Evolutionary conservation across 2,113 vertebrate genomes (phyloP), one percentile per base, ranked within the genome.

Genomic region (Muntiacus muntjak): DNA sequence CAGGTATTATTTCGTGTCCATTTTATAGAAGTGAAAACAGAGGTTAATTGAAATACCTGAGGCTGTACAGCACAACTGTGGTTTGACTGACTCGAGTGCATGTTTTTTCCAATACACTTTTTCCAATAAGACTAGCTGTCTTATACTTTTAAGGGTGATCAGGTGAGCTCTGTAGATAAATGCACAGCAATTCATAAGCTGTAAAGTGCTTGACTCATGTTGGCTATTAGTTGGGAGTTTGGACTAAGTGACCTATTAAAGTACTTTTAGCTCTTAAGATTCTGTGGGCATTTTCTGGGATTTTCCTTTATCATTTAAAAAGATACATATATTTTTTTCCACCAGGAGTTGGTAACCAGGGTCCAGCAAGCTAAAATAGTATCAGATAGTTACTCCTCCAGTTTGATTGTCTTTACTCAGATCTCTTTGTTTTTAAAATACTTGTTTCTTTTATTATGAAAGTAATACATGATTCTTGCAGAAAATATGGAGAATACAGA

Each of bases 21-120:
- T 90, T 94, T 85, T 90, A 92, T 62, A 79, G 92, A 85, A 74
- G 78, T 85, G 91, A 84, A 97, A 96, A 87, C 74, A 87, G 57
- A 92, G 50, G 79, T 87, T 97, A 96, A 81, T 64, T 93, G 79
- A 84, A 55, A 90, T 87, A 67, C 43, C 54, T 87, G 40, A 82
- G 47, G 14, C 33, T 40, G 1, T 45, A 25, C 1, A 67, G 50
- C 50, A 64, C 9, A 88, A 23, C 23, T 82, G 6, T 86, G 60
- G 78, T 84, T 58, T 54, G 86, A 93, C 26, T 67, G 40, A 64
- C 21, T 95, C 79, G 36, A 82, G 23, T 26, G 36, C 23, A 13
- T 28, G 40, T 21, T 50, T 87, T 52, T 88, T 64, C 62, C 10
- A 6, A 88, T 93, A 62, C 17, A 36, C n/a, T 71, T 36, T 36